Evolutionary conservation across 2,888 invertebrate genomes (phyloP).

Genomic region (Platycnemis pennipes): DNA sequence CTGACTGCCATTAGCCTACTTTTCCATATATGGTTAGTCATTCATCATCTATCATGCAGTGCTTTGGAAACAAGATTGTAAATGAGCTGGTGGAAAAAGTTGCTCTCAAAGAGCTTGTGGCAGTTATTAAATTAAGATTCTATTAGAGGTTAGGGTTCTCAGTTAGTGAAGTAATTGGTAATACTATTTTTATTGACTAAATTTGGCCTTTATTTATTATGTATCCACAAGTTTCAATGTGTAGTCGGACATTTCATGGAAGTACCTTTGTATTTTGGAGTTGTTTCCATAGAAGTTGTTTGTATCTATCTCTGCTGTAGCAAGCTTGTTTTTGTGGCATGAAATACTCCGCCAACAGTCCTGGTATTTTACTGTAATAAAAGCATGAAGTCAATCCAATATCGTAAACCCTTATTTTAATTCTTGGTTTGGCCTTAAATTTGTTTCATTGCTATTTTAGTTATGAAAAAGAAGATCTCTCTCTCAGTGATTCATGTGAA

Average conservation of each 20-base stretch:
- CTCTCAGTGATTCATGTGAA: too few relatives aligned
- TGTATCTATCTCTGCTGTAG: neutral
- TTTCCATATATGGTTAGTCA: too few relatives aligned
- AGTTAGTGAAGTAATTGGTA: neutral
- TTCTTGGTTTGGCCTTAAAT: too few relatives aligned
- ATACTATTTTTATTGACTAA: neutral
- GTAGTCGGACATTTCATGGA: neutral
- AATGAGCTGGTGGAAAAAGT: neutral
- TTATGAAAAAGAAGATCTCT: too few relatives aligned
- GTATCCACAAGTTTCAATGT: neutral
- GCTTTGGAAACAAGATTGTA: neutral
- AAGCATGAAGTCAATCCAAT: neutral
- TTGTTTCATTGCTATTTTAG: too few relatives aligned
- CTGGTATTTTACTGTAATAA: neutral
- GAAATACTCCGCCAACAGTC: neutral
- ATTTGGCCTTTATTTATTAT: neutral
- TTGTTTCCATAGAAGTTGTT: neutral
- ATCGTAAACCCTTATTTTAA: neutral
- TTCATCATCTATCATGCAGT: too few relatives aligned
- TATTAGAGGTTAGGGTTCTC: neutral
- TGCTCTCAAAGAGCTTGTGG: neutral
- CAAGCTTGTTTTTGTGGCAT: conserved; percentile 13
- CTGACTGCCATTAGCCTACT: too few relatives aligned
- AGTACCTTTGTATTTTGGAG: neutral
- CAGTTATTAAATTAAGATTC: neutral